These are phyloP conservation scores for Oxygymnocypris stewartii DNA, from an alignment of 2,113 vertebrate species.

Conservation along the genomic window DNA sequence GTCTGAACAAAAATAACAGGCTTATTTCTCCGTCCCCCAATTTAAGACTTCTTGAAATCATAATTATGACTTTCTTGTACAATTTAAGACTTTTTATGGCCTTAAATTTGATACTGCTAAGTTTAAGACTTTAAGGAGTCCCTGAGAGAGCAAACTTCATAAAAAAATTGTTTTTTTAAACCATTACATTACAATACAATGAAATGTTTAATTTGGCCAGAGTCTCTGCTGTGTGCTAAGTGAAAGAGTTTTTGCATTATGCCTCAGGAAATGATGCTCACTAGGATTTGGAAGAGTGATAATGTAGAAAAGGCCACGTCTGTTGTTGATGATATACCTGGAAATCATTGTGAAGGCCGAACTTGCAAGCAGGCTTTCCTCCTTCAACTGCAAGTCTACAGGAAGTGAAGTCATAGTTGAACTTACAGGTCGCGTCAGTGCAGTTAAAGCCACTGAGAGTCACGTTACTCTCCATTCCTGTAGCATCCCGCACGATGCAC, in stretches of 20 bases:
- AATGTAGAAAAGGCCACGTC: background rate
- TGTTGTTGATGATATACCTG: constrained; percentile 74
- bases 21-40: too few species aligned
- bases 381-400: constrained; percentile 65
- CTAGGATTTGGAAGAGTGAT: background rate
- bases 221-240: background rate
- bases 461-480: constrained; percentile 75
- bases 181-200: too few species aligned
- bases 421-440: constrained; percentile 83
- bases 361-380: constrained; percentile 64
- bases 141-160: too few species aligned
- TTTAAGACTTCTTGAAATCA: too few species aligned
- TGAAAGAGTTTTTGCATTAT: background rate
- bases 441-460: constrained; percentile 82
- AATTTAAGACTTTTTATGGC: too few species aligned
- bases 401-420: constrained; percentile 87
- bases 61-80: too few species aligned
- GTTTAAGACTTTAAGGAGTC: too few species aligned
- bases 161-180: too few species aligned
- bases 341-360: constrained; percentile 87
- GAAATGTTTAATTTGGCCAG: background rate
- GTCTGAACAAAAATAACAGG: too few species aligned
- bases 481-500: constrained; percentile 92
- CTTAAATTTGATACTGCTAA: too few species aligned
- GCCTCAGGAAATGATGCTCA: background rate